These are phyloP conservation scores for Hyaena hyaena DNA, from an alignment of 2,113 vertebrate genomes.

Conservation along the genomic window DNA sequence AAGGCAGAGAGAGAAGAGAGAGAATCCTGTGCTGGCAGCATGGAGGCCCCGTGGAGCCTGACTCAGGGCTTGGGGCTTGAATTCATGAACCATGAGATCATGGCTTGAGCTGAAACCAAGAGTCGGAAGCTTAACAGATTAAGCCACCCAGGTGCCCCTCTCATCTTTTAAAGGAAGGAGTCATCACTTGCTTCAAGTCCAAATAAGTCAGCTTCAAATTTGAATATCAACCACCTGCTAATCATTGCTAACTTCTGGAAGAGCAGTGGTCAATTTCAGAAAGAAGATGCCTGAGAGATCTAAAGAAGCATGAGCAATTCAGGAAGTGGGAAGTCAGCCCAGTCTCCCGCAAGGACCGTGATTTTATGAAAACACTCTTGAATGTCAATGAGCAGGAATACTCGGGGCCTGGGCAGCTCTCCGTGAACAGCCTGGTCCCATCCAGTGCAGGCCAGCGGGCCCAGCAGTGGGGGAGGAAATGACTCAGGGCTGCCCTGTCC, in stretches of 20 bases:
- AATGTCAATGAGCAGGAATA: conserved; percentile 56
- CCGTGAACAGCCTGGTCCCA: conserved; percentile 23
- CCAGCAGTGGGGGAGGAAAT: conserved; percentile 69
- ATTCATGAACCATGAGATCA: too few species aligned
- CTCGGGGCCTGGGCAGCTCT: background rate
- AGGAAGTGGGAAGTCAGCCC: conserved; percentile 54
- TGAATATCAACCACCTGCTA: conserved; percentile 6
- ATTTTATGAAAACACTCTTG: conserved; percentile 14
- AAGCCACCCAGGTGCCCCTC: too few species aligned
- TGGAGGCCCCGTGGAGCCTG: too few species aligned
- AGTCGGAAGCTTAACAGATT: too few species aligned
- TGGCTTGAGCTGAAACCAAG: too few species aligned
- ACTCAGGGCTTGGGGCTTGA: too few species aligned
- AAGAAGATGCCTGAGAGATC: background rate
- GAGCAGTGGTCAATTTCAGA: background rate
- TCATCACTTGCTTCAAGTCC: conserved; percentile 5
- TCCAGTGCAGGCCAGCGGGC: conserved; percentile 67
- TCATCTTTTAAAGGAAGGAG: background rate
- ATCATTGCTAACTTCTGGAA: background rate
- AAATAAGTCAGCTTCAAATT: background rate
- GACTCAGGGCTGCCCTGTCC: conserved; percentile 77
- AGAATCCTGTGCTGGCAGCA: too few species aligned
- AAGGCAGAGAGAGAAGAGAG: too few species aligned
- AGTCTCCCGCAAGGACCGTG: background rate
- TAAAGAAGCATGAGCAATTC: background rate